Percentiles rank a stretch among this genome's conserved stretches.
Conservation (phyloP, 92 coral and sea anemone genomes). For the Phenganax marumi region DNA sequence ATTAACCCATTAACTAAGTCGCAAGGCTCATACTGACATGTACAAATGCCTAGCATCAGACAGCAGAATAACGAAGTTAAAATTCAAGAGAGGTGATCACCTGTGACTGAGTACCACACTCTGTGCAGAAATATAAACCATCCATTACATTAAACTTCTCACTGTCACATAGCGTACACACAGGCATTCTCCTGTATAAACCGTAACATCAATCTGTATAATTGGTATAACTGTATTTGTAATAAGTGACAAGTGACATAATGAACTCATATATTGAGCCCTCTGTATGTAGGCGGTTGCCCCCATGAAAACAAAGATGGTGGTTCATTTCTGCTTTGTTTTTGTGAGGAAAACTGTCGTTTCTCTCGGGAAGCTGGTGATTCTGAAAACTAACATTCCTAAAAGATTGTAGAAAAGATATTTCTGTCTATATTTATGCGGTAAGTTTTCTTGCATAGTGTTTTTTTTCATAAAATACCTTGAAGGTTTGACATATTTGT, state of each 20-base stretch:
- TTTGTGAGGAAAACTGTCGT: neutral
- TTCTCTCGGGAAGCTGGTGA: neutral
- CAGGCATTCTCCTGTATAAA: slow-evolving; percentile 60
- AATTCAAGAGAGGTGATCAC: slow-evolving; percentile 25
- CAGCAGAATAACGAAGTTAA: neutral
- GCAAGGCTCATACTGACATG: neutral
- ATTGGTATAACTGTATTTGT: neutral
- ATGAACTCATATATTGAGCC: slow-evolving; percentile 11
- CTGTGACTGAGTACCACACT: slow-evolving; percentile 93
- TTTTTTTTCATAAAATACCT: neutral
- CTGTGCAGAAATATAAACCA: slow-evolving; percentile 77
- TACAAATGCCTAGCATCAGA: neutral
- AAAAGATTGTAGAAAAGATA: neutral
- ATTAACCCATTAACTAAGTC: neutral
- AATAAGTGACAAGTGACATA: neutral
- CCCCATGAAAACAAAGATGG: slow-evolving; percentile 7
- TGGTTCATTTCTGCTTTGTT: slow-evolving; percentile 3
- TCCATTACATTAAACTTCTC: slow-evolving; percentile 72
- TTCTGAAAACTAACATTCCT: neutral
- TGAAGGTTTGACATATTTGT: neutral
- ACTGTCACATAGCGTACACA: slow-evolving; percentile 74
- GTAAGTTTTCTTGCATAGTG: neutral
- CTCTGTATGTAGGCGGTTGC: neutral
- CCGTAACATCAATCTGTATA: neutral
- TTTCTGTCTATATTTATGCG: neutral